Evolutionary conservation across 2,113 vertebrate species (phyloP).

Genomic region (Petrocephalus zakoni): DNA sequence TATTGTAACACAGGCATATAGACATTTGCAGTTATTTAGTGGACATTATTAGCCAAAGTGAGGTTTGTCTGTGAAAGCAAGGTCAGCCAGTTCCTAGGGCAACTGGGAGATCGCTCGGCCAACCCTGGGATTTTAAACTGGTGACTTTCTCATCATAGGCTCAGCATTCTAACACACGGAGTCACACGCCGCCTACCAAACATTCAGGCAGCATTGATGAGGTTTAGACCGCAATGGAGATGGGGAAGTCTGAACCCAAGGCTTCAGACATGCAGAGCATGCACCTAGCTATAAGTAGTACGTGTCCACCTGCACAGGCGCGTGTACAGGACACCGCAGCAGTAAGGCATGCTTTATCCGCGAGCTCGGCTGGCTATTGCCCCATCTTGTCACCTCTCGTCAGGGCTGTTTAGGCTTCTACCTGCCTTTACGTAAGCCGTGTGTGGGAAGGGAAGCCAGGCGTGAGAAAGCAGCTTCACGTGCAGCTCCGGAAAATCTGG

Average conservation of each 20-base stretch:
- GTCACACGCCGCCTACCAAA: background rate
- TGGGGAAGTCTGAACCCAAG: background rate
- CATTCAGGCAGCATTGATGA: too few relatives aligned
- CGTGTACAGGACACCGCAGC: background rate
- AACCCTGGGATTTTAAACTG: background rate
- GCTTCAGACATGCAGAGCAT: background rate
- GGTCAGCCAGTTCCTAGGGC: background rate
- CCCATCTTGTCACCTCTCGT: background rate
- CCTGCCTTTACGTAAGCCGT: background rate
- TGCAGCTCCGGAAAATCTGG: background rate
- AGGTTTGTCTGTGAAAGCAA: background rate
- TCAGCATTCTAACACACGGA: too few relatives aligned
- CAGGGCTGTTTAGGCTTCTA: background rate
- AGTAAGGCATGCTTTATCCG: background rate
- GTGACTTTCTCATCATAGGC: background rate
- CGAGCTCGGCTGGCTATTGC: background rate
- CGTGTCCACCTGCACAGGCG: too few relatives aligned
- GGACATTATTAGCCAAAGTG: background rate
- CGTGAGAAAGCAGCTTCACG: background rate
- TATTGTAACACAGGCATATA: background rate
- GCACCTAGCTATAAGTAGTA: too few relatives aligned
- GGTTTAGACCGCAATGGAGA: background rate
- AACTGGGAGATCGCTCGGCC: background rate
- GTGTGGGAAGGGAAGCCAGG: background rate
- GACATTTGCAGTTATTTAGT: background rate